Percentiles rank a stretch among this genome's conserved stretches.
These are phyloP conservation scores for Zygaena filipendulae DNA, from an alignment of 2,888 invertebrate species.

Conservation along the genomic window DNA sequence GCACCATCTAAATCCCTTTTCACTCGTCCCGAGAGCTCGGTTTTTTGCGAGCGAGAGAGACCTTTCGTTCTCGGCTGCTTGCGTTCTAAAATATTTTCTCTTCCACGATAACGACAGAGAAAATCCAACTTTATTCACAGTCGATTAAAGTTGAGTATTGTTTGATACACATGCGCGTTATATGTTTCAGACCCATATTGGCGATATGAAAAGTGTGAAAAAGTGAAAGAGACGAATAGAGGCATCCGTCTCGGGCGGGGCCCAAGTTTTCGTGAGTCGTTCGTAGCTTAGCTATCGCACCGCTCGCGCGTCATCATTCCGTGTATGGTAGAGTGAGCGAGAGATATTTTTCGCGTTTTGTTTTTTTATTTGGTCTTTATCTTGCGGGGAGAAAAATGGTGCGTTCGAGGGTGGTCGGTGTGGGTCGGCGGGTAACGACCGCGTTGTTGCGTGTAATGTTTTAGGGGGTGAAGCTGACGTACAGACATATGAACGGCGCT, in stretches of 20 bases:
- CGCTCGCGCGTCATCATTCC: slow-evolving; percentile 33
- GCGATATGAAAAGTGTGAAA: slow-evolving; percentile 69
- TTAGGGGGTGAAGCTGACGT: slow-evolving; percentile 41
- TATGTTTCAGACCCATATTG: no score
- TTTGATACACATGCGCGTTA: no score
- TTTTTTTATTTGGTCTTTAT: slow-evolving; percentile 68
- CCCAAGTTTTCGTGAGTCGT: slow-evolving; percentile 68
- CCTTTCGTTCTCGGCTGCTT: slow-evolving; percentile 56
- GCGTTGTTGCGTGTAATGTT: slow-evolving; percentile 58
- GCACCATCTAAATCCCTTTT: slow-evolving; percentile 28
- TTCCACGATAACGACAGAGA: slow-evolving; percentile 14
- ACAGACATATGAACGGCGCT: slow-evolving; percentile 20
- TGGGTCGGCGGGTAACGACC: slow-evolving; percentile 33
- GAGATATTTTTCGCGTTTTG: slow-evolving; percentile 63
- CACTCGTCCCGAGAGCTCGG: slow-evolving; percentile 31
- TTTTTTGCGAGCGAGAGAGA: slow-evolving; percentile 68
- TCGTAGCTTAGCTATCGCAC: slow-evolving; percentile 58
- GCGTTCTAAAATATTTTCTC: slow-evolving; percentile 66
- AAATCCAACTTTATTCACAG: slow-evolving; percentile 12
- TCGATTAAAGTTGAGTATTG: slow-evolving; percentile 12
- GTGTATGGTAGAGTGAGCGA: slow-evolving; percentile 36
- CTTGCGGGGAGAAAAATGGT: slow-evolving; percentile 62
- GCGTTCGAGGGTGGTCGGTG: slow-evolving; percentile 44
- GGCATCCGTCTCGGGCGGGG: slow-evolving; percentile 64
- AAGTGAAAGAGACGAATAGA: slow-evolving; percentile 68